These are phyloP conservation scores for Diadema setosum DNA, from an alignment of 35 echinoderm and acorn worm genomes.

Conservation along the genomic window DNA sequence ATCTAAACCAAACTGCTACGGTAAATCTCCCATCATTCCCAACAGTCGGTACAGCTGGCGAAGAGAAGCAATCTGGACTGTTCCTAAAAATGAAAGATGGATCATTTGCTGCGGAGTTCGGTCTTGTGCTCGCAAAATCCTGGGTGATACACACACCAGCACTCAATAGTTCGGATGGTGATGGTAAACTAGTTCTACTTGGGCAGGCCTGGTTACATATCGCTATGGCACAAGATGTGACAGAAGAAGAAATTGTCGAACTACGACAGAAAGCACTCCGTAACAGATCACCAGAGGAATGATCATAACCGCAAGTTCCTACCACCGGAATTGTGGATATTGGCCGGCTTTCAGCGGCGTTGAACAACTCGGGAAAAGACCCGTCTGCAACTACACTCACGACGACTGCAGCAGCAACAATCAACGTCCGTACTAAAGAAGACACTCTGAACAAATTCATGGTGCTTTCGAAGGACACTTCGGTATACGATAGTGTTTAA, in stretches of 20 bases:
- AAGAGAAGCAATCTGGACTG: slow-evolving; percentile 62
- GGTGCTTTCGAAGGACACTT: background rate
- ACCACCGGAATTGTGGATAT: slow-evolving; percentile 73
- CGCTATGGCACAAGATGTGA: slow-evolving; percentile 29
- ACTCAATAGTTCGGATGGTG: slow-evolving; percentile 12
- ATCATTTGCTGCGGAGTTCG: slow-evolving; percentile 26
- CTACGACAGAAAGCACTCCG: slow-evolving; percentile 89
- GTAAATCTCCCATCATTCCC: slow-evolving; percentile 82
- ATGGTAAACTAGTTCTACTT: slow-evolving; percentile 63
- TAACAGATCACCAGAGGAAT: background rate
- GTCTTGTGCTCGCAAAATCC: slow-evolving; percentile 51
- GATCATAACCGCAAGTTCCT: slow-evolving; percentile 90
- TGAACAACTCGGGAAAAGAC: slow-evolving; percentile 75
- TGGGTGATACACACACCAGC: slow-evolving; percentile 59
- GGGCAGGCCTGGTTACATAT: slow-evolving; percentile 77
- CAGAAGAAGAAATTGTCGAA: slow-evolving; percentile 57
- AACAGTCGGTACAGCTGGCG: slow-evolving; percentile 52
- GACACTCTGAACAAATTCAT: background rate
- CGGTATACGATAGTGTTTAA: background rate
- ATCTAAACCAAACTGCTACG: slow-evolving; percentile 78
- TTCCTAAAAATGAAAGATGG: slow-evolving; percentile 64
- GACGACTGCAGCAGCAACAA: background rate
- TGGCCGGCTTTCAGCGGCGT: slow-evolving; percentile 68
- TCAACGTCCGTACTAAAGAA: background rate
- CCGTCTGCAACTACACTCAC: slow-evolving; percentile 34